Evolutionary conservation across 2,113 vertebrate genomes (phyloP), one percentile per base, ranked within the genome.

Genomic region (Phrynosoma platyrhinos): DNA sequence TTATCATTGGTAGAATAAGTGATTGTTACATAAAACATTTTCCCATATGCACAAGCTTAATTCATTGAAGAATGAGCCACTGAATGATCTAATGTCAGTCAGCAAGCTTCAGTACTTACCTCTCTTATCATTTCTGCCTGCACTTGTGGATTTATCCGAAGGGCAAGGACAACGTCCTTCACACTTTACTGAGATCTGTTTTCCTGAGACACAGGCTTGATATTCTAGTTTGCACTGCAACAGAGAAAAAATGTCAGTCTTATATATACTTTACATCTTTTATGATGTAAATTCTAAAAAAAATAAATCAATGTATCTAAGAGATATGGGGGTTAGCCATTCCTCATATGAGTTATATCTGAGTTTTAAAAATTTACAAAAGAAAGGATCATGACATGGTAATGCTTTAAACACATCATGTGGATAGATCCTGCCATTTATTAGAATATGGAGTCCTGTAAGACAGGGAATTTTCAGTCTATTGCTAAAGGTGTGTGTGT

Each of bases 221-320:
- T 99, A 99, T 83, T 99, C 98, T 90, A 99, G 96, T 93, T 99
- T 99, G 97, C 99, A 99, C 99, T 99, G 95, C 79, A 95, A 85
- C 62, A 80, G 52, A 93, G 40, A 87, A 16, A 87, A 23, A 95
- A 93, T 64, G 0, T 86, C 27, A 89, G 58, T 9, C 42, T 88
- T 87, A 83, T 92, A 92, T 68, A 68, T 1, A 91, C 42, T 47
- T 47, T 92, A 80, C 20, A 80, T 0, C 2, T 74, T 77, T 82
- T 87, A 40, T 74, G 76, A 79, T 78, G 83, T 52, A 90, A 91
- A 74, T 53, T 79, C 5, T 20, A 92, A 25, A 5, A 90, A 62
- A 14, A 13, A 14, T 62, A 14, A 2, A 13, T 3, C 14, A 58
- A 58, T 77, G 52, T 85, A 88, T 89, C 81, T 81, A 40, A 91